Conservation (phyloP, 2,113 vertebrate genomes). For the Panurus biarmicus region DNA sequence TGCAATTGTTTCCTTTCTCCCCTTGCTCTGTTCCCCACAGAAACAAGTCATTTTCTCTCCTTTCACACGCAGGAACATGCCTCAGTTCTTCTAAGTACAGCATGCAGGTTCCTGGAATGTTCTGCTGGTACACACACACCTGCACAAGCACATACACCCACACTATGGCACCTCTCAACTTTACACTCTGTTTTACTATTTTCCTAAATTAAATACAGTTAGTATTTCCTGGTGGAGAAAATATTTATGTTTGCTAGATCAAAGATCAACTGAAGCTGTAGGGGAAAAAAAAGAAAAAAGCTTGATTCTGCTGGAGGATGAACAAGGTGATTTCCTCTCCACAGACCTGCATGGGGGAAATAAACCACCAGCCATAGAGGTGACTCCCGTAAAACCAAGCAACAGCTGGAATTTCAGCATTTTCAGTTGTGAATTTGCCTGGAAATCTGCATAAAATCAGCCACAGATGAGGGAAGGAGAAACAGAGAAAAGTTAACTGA, state of each 20-base stretch:
- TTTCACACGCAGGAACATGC: background rate
- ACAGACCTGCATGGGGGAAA: background rate
- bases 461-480: background rate
- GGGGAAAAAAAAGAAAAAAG: background rate
- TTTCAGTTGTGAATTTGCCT: background rate
- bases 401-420: background rate
- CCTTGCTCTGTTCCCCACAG: background rate
- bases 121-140: background rate
- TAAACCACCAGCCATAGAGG: background rate
- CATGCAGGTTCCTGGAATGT: rapidly evolving
- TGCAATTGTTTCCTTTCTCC: background rate
- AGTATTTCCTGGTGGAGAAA: background rate
- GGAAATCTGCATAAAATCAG: background rate
- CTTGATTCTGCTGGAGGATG: background rate
- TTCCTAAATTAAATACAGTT: background rate
- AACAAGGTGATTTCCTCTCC: background rate
- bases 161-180: background rate
- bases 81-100: background rate
- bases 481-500: background rate
- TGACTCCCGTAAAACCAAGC: background rate
- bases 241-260: background rate
- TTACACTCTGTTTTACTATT: background rate
- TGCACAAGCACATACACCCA: rapidly evolving
- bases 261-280: background rate
- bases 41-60: background rate